phyloP scores from a whole-genome alignment of 2,113 vertebrate species.

The Semicossyphus pulcher region DNA sequence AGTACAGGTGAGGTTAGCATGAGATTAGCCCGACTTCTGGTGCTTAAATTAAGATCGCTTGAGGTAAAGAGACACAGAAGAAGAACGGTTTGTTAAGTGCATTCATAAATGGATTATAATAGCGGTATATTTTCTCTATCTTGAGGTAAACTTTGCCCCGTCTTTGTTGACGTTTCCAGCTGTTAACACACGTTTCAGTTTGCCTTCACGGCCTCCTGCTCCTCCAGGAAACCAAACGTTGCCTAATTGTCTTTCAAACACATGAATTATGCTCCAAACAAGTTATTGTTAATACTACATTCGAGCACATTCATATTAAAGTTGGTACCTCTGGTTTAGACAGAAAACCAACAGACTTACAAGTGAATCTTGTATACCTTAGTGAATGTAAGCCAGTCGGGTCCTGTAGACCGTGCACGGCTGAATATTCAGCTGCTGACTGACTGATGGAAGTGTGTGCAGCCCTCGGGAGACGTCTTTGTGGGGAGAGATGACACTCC shows the following conservation, averaged over 20 bases:
- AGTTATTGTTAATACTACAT: slow-evolving; percentile 51
- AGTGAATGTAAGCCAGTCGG: slow-evolving; percentile 71
- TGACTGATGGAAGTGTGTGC: slow-evolving; percentile 76
- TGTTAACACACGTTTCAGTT: slow-evolving; percentile 39
- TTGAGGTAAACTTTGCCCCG: not conserved
- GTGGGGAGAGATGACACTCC: slow-evolving; percentile 78
- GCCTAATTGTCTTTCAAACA: not conserved
- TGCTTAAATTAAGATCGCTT: not conserved
- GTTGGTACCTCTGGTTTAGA: slow-evolving; percentile 55
- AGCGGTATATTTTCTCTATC: not conserved
- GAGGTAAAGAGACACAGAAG: not conserved
- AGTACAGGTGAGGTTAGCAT: not conserved
- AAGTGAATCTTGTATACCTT: slow-evolving; percentile 72
- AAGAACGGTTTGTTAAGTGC: not conserved
- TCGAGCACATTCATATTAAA: slow-evolving; percentile 40
- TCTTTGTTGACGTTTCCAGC: slow-evolving; percentile 44
- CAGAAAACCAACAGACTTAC: slow-evolving; percentile 74
- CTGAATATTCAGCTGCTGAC: slow-evolving; percentile 65
- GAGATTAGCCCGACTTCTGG: slow-evolving; percentile 11
- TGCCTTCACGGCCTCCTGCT: not conserved
- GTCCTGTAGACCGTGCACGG: slow-evolving; percentile 68
- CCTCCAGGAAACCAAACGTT: slow-evolving; percentile 13
- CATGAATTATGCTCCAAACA: slow-evolving; percentile 38
- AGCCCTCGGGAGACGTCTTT: slow-evolving; percentile 82
- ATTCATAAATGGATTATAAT: slow-evolving; percentile 2